Evolutionary conservation across 2,113 vertebrate genomes (phyloP).

Genomic region (Tonatia bakeri): DNA sequence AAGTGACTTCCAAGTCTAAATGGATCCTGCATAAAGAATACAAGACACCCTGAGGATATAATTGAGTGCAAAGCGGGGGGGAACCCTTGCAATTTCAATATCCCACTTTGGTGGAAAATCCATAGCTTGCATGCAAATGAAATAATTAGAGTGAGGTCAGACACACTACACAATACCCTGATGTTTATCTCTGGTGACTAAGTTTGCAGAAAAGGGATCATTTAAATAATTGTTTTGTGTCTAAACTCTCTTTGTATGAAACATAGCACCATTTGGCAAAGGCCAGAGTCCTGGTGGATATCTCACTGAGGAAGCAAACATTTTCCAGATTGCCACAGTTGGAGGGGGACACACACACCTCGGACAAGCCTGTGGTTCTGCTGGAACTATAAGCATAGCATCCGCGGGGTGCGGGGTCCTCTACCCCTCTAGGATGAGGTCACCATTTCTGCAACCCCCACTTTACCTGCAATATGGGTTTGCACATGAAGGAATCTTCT

Average conservation of each 20-base stretch:
- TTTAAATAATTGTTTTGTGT: constrained; percentile 47
- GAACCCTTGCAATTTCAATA: constrained; percentile 26
- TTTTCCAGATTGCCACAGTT: constrained; percentile 15
- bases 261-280: constrained; percentile 22
- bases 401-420: background rate
- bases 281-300: constrained; percentile 32
- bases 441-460: background rate
- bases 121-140: background rate
- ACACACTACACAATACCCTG: background rate
- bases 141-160: constrained; percentile 36
- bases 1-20: constrained; percentile 50
- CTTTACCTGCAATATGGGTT: background rate
- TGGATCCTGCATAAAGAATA: constrained; percentile 36
- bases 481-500: background rate
- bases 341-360: background rate
- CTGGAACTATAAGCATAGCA: background rate
- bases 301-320: constrained; percentile 19
- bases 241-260: constrained; percentile 44
- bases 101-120: constrained; percentile 22
- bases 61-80: background rate
- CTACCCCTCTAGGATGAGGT: background rate
- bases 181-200: constrained; percentile 49
- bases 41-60: background rate
- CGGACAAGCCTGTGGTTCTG: background rate
- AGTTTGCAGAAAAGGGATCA: constrained; percentile 27